These are phyloP conservation scores for Masticophis lateralis DNA, from an alignment of 2,797 vertebrate genomes.

Conservation along the genomic window DNA sequence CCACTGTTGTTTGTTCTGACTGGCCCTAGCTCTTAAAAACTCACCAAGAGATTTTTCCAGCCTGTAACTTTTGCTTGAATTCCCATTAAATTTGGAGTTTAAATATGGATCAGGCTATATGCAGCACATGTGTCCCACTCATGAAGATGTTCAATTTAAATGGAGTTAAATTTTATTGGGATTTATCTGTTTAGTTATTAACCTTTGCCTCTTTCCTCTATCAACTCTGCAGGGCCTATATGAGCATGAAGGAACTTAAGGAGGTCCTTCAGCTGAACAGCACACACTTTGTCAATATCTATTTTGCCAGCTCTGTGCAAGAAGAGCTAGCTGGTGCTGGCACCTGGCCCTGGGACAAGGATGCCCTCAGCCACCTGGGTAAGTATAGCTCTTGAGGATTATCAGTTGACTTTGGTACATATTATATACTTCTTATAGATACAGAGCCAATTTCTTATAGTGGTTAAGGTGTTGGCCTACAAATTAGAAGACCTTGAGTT, in stretches of 20 bases:
- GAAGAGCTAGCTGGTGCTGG: conserved; percentile 93
- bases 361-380: conserved; percentile 91
- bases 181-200: not conserved
- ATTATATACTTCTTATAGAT: not conserved
- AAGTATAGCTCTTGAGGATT: conserved; percentile 46
- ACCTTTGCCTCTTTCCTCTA: not conserved
- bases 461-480: not conserved
- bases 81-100: not conserved
- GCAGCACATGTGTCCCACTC: not conserved
- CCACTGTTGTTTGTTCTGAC: not conserved
- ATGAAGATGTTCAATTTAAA: not conserved
- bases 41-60: not conserved
- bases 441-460: not conserved
- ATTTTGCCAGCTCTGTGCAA: conserved; percentile 90
- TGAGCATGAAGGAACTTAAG: conserved; percentile 95
- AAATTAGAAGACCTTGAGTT: not conserved
- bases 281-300: conserved; percentile 89
- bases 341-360: conserved; percentile 98
- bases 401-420: not conserved
- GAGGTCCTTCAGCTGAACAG: conserved; percentile 85
- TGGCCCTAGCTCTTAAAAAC: not conserved
- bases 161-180: not conserved
- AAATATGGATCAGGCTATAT: not conserved
- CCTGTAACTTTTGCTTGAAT: not conserved
- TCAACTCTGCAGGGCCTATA: conserved; percentile 80